Evolutionary conservation across 2,888 invertebrate genomes (phyloP), one percentile per base, ranked within the genome.

Genomic region (Capitulum mitella): DNA sequence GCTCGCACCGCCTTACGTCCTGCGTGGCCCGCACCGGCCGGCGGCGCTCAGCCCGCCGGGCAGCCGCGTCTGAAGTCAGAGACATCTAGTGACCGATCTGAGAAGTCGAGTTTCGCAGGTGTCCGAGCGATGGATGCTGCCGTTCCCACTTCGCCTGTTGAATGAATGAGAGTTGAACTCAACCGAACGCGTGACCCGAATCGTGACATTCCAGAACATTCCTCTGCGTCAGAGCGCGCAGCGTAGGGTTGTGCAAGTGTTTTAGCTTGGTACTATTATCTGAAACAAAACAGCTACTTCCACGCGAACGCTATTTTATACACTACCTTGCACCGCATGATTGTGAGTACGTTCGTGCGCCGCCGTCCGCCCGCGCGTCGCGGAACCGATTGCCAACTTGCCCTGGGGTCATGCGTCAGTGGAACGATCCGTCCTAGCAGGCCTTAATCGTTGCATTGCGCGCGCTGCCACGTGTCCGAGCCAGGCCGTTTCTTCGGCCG

Each of bases 21-120:
- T 29, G 3, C 58, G 64, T 34, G 64, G 64, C 34, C 64, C 34
- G 64, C 64, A 34, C 34, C 64, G 34, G 34, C 34, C 64, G 64
- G 34, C 64, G 64, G 19, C 64, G 19, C 64, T 64, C 64, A 64
- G 64, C 64, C 64, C 34, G 64, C 64, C 64, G 5, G 64, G 64
- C 32, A 64, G 64, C 19, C 64, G 64, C 64, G 64, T 64, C 64
- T 64, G 64, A 64, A 16, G 12, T 8, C 58, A n/a, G 58, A 2
- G 54, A 54, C 54, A 54, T 54, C 61, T 61, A 61, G 12, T n/a
- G 61, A 32, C 64, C 64, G 34, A 16, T 6, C 0, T 16, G 16
- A 14, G 34, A 34, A 22, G 19, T 29, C 14, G 34, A 64, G 34
- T 29, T 32, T 16, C 32, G 34, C 34, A 16, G 34, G 1, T 22